Evolutionary conservation across 1,140 invertebrate species (phyloP).

Genomic region (Dryas iulia): DNA sequence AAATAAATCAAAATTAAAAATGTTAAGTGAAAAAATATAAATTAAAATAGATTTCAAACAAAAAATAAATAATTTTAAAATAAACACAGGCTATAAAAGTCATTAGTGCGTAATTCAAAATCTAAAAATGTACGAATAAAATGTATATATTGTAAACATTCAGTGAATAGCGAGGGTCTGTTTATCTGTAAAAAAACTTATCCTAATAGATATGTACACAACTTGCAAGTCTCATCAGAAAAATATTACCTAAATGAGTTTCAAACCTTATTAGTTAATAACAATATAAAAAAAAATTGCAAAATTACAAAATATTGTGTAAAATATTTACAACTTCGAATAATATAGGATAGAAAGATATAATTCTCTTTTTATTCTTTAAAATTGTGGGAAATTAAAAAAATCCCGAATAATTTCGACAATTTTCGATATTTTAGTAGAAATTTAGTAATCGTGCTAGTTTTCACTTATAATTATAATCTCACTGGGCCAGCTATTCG

Average conservation of each 20-base stretch:
- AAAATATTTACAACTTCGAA: constrained; percentile 78
- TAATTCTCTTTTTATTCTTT: constrained; percentile 5
- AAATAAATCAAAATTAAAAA: not conserved
- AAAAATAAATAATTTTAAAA: not conserved
- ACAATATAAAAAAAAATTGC: constrained; percentile 64
- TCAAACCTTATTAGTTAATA: constrained; percentile 70
- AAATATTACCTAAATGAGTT: constrained; percentile 64
- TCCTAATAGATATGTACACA: constrained; percentile 77
- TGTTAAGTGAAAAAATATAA: not conserved
- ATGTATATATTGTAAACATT: not conserved
- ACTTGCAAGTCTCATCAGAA: constrained; percentile 74
- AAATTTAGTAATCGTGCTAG: constrained; percentile 25
- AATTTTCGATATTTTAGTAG: not conserved
- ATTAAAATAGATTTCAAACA: not conserved
- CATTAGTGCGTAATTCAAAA: not conserved
- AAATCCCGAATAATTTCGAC: not conserved
- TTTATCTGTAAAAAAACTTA: constrained; percentile 55
- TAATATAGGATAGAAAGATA: constrained; percentile 36
- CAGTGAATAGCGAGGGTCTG: not conserved
- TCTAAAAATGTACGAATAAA: not conserved
- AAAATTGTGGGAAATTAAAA: too few relatives aligned
- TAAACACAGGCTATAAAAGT: not conserved
- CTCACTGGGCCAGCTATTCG: constrained; percentile 65
- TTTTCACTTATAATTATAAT: constrained; percentile 51
- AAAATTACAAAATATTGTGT: constrained; percentile 72